Conservation (phyloP, 2,113 vertebrate genomes). For the Brienomyrus longianalis region DNA sequence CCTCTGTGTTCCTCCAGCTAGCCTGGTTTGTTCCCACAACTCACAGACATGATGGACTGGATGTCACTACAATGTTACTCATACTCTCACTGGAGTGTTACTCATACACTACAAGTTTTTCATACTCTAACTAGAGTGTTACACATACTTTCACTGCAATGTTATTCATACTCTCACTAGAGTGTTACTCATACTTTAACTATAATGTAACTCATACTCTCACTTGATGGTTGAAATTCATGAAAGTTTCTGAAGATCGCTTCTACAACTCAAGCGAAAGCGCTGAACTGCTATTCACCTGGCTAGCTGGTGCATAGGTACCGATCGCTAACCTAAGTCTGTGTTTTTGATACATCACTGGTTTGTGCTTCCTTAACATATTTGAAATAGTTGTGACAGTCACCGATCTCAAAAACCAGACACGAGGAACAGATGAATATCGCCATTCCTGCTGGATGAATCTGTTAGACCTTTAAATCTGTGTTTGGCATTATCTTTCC, state of each 20-base stretch:
- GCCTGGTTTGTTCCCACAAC: neutral
- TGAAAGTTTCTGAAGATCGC: neutral
- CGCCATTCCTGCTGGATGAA: neutral
- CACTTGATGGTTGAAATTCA: neutral
- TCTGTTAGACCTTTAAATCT: neutral
- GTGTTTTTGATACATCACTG: neutral
- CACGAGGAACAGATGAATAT: neutral
- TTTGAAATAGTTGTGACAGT: neutral
- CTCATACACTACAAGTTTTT: too few species aligned
- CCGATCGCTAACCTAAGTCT: neutral
- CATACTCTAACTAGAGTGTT: neutral
- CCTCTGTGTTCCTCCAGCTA: neutral
- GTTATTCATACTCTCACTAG: neutral
- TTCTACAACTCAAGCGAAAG: neutral
- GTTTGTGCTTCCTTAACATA: neutral
- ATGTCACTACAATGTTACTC: neutral
- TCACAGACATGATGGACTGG: neutral
- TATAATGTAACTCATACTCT: neutral
- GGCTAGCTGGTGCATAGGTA: neutral
- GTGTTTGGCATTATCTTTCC: neutral
- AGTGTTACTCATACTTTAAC: too few species aligned
- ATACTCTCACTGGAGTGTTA: neutral
- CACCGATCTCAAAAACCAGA: neutral
- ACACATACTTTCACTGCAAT: neutral
- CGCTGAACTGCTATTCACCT: neutral